Base-by-base conservation (phyloP, 2,888 invertebrate species). In the Zaprionus bogoriensis region DNA sequence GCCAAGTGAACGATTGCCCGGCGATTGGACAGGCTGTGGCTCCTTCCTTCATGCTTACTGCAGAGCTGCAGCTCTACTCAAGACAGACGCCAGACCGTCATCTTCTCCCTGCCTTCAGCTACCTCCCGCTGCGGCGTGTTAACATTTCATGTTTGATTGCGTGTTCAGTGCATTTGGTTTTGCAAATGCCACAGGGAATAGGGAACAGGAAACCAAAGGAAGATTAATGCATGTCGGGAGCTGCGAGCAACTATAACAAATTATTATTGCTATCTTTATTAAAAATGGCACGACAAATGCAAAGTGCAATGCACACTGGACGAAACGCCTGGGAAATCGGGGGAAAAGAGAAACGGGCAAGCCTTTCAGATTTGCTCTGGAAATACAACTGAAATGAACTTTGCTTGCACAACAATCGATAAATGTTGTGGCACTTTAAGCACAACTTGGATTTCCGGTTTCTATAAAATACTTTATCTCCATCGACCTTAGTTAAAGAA, bases 111-210 rank as follows among this genome's bases (percentile, higher is more conserved):
- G 6, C n/a, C 14, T 6, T 45, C 28, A 10, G 27, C 41, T 42
- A 36, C 48, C 10, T 50, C 53, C 32, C 36, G 44, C 48, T 25
- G 55, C 28, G 71, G 46, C 52, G 54, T 69, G 75, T 66, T 58
- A 58, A 73, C 74, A 63, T 71, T 75, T 63, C 51, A 67, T 71
- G 74, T 71, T 63, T 73, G 70, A 70, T 75, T 75, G 71, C 63
- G 60, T 67, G 72, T 53, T 55, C 48, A 30, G 17, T 52, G 71
- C 75, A 57, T 69, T 67, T 64, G 69, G 61, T 65, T 74, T 64
- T 41, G 55, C 62, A 61, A 66, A 53, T 54, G 44, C 59, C 52
- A 48, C 70, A 72, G 52, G 2, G 17, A 19, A 12, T 20, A 25
- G 7, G 17, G 28, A 19, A 17, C 19, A 17, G n/a, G 23, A 14